Evolutionary conservation across 92 coral and sea anemone species (phyloP).

Genomic region (Micromussa lordhowensis): DNA sequence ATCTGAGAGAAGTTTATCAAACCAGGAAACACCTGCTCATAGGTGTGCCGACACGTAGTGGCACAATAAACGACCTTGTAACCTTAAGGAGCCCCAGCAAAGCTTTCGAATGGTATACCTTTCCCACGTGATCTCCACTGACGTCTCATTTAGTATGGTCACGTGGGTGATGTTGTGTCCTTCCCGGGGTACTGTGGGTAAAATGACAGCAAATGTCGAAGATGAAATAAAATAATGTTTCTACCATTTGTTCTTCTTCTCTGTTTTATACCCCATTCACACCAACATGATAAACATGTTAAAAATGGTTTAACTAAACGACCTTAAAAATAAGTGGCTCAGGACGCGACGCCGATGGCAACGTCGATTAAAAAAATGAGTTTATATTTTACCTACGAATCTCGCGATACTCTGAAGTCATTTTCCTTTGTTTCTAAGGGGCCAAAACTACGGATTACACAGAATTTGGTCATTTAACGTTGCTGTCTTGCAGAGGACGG

Average conservation of each 20-base stretch:
- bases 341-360: too few relatives aligned
- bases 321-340: too few relatives aligned
- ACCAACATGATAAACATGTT: too few relatives aligned
- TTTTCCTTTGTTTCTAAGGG: too few relatives aligned
- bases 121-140: conserved; percentile 1
- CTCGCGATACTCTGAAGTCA: too few relatives aligned
- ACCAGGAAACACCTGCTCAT: neutral
- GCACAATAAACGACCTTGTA: neutral
- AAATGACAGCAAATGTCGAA: neutral
- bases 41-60: neutral
- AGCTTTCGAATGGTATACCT: neutral
- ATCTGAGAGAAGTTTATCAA: neutral
- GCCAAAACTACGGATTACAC: too few relatives aligned
- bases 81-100: conserved; percentile 2
- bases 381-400: too few relatives aligned
- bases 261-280: too few relatives aligned
- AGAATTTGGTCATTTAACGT: too few relatives aligned
- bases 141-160: neutral
- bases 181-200: neutral
- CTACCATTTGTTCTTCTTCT: neutral
- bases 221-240: neutral
- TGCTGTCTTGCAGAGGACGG: too few relatives aligned
- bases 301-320: too few relatives aligned
- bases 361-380: too few relatives aligned
- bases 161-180: neutral